phyloP scores from a whole-genome alignment of 2,888 invertebrate species.

The Metellina segmentata region DNA sequence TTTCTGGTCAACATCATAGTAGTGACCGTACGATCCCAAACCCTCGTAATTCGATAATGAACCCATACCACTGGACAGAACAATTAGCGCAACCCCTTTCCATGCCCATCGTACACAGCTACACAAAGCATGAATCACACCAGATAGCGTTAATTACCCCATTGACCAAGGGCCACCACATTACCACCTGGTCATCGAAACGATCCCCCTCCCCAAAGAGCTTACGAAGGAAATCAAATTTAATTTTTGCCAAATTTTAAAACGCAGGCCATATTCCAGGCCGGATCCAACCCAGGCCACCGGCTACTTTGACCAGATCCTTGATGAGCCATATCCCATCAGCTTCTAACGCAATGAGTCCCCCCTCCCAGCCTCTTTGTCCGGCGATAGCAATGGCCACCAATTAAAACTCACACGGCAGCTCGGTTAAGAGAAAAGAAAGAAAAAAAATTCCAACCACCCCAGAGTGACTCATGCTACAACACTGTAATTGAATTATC shows the following conservation, averaged over 20 bases:
- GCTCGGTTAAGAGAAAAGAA: background rate
- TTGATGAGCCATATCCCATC: background rate
- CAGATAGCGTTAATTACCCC: background rate
- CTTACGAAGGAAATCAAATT: background rate
- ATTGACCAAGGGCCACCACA: background rate
- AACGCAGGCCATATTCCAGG: too few species aligned
- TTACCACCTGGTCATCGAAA: background rate
- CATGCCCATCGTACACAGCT: background rate
- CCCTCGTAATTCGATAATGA: background rate
- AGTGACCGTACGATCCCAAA: background rate
- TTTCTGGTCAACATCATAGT: background rate
- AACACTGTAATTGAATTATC: conserved; percentile 73
- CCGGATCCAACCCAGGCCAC: background rate
- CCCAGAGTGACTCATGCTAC: conserved; percentile 37
- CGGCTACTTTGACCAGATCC: background rate
- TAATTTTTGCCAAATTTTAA: background rate
- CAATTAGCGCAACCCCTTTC: background rate
- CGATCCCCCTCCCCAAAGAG: background rate
- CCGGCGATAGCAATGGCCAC: conserved; percentile 23
- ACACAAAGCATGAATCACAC: background rate
- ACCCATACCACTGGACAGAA: background rate
- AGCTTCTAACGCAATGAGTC: background rate
- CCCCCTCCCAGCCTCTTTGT: conserved; percentile 5
- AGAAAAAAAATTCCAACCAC: conserved; percentile 26
- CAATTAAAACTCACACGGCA: conserved; percentile 60